Evolutionary conservation across 2,797 vertebrate genomes (phyloP).

Genomic region (Psittacula echo): DNA sequence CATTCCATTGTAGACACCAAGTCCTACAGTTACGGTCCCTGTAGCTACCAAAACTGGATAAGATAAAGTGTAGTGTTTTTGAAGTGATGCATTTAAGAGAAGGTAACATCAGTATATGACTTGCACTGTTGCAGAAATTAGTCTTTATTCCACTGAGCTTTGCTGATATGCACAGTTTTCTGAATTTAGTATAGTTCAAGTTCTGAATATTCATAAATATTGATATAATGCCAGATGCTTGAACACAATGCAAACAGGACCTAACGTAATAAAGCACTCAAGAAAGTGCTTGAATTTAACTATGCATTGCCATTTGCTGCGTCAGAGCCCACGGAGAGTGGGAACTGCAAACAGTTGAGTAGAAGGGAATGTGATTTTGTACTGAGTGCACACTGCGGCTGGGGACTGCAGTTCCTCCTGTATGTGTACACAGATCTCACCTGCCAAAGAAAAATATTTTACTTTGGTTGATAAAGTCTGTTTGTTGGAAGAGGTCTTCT

Average conservation of each 20-base stretch:
- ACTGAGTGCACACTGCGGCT: rapidly evolving
- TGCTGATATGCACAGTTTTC: neutral
- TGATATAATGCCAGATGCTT: neutral
- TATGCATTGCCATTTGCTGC: neutral
- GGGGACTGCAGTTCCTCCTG: neutral
- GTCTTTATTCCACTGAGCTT: neutral
- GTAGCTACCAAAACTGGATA: neutral
- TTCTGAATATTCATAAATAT: neutral
- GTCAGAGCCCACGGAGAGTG: neutral
- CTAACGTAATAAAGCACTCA: neutral
- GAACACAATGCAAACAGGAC: neutral
- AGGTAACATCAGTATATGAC: neutral
- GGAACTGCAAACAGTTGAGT: neutral
- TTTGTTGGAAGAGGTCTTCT: neutral
- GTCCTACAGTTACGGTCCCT: neutral
- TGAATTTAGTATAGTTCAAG: neutral
- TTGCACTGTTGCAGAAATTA: neutral
- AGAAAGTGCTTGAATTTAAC: neutral
- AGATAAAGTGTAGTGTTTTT: neutral
- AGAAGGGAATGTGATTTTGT: neutral
- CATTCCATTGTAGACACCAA: neutral
- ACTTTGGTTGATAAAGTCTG: neutral
- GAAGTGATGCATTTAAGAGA: neutral
- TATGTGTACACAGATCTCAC: neutral
- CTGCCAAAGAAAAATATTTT: neutral